phyloP scores from a whole-genome alignment of 2,888 invertebrate genomes.

The Caenorhabditis doughertyi region DNA sequence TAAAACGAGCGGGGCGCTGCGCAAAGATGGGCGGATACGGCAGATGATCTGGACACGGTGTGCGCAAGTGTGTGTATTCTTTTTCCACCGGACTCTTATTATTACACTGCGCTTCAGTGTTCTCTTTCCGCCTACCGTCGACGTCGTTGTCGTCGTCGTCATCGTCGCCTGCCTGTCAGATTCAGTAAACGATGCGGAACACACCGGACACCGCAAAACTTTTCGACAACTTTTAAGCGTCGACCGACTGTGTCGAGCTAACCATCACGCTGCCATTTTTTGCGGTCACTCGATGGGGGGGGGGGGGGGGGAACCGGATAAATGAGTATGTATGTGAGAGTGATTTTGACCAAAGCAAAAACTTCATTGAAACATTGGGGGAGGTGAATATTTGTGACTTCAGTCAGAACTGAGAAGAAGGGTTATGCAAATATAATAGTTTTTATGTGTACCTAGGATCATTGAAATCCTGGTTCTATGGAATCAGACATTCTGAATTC shows the following conservation, averaged over 20 bases:
- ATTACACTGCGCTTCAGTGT: slow-evolving; percentile 43
- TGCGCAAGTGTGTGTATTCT: slow-evolving; percentile 44
- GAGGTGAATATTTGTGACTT: too few species aligned
- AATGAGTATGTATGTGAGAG: slow-evolving; percentile 12
- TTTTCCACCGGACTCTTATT: slow-evolving; percentile 29
- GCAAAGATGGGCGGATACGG: slow-evolving; percentile 63
- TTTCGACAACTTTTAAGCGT: slow-evolving; percentile 48
- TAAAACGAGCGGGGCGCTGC: slow-evolving; percentile 58
- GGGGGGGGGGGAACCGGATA: slow-evolving; percentile 42
- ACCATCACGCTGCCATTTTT: slow-evolving; percentile 49
- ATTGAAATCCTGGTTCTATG: too few species aligned
- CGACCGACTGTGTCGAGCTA: slow-evolving; percentile 54
- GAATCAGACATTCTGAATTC: too few species aligned
- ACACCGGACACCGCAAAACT: slow-evolving; percentile 52
- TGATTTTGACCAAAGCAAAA: neutral
- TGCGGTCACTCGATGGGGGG: slow-evolving; percentile 33
- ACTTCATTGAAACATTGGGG: slow-evolving; percentile 21
- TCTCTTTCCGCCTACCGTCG: slow-evolving; percentile 46
- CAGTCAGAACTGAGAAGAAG: too few species aligned
- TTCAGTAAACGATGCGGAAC: slow-evolving; percentile 65
- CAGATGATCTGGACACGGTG: slow-evolving; percentile 64
- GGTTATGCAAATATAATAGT: too few species aligned
- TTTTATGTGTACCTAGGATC: too few species aligned
- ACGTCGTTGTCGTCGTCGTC: slow-evolving; percentile 10
- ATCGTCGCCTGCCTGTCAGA: slow-evolving; percentile 21